Percentiles rank a stretch among this genome's conserved stretches.
Conservation (phyloP, 2,797 vertebrate species). For the Phoebastria nigripes region DNA sequence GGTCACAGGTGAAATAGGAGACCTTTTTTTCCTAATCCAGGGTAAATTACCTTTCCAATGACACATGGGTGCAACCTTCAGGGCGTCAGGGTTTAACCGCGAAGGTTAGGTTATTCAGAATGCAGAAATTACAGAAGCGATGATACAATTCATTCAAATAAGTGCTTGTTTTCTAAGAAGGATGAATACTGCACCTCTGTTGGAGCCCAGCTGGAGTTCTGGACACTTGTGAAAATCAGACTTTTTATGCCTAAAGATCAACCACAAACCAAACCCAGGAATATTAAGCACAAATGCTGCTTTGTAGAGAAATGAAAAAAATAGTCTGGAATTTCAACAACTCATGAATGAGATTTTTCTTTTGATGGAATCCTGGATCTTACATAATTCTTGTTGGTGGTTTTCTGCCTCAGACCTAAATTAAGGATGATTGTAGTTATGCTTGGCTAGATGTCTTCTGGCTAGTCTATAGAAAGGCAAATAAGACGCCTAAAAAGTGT, state of each 20-base stretch:
- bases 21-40: background rate
- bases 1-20: background rate
- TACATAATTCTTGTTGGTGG: background rate
- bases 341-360: background rate
- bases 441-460: background rate
- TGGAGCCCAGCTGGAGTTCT: background rate
- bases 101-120: background rate
- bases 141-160: background rate
- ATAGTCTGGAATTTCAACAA: background rate
- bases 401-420: background rate
- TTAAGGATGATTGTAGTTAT: background rate
- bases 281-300: background rate
- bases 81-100: accelerated
- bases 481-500: background rate
- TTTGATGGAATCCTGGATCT: background rate
- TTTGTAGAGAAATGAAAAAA: background rate
- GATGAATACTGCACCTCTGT: background rate
- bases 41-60: background rate
- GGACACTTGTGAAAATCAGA: background rate
- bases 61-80: background rate
- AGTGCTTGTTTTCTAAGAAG: background rate
- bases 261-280: background rate
- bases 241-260: background rate
- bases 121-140: background rate
- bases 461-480: background rate